Evolutionary conservation across 2,888 invertebrate species (phyloP), one percentile per base, ranked within the genome.

Genomic region (Lithophane leautieri): DNA sequence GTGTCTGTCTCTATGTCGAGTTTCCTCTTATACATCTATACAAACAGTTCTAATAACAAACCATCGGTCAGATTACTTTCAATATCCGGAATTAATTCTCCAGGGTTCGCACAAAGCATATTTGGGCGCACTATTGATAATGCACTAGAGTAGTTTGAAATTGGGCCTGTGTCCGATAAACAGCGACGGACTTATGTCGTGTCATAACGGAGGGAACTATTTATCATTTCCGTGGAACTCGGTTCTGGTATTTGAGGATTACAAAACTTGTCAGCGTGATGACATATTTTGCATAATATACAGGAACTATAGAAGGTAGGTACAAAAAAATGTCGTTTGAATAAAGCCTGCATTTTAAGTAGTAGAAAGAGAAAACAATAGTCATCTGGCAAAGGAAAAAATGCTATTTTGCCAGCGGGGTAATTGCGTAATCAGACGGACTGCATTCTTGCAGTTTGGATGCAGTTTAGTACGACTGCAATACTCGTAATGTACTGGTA

Each of bases 211-310:
- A 25, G 42, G 14, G 11, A 73, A 25, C 56, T n/a, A 73, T 78
- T 63, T 78, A 73, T 78, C 67, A 78, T 73, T 73, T 44, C n/a
- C 56, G n/a, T 6, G 50, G 16, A 54, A 78, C 50, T 42, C 47
- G 50, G 42, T 28, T 50, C n/a, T 42, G 73, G 50, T 63, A 73
- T 78, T 73, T 73, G 73, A 73, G 73, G 67, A 78, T 78, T 67
- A 78, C 67, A 56, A 78, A 66, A 78, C 47, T n/a, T 52, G 56
- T 73, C 56, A 68, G 54, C 62, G 12, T 34, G 25, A 56, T 78
- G 78, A 78, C 50, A 50, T 63, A 78, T 73, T 78, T 76, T 66
- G 47, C 73, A 61, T n/a, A 61, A 77, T 72, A 54, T 47, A 62
- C 42, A 25, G 28, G 25, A 40, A 42, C 28, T 78, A 16, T 34